Percentiles rank a stretch among this genome's conserved stretches.
phyloP scores from a whole-genome alignment of 2,888 invertebrate genomes.

The Rhodophaea formosa region DNA sequence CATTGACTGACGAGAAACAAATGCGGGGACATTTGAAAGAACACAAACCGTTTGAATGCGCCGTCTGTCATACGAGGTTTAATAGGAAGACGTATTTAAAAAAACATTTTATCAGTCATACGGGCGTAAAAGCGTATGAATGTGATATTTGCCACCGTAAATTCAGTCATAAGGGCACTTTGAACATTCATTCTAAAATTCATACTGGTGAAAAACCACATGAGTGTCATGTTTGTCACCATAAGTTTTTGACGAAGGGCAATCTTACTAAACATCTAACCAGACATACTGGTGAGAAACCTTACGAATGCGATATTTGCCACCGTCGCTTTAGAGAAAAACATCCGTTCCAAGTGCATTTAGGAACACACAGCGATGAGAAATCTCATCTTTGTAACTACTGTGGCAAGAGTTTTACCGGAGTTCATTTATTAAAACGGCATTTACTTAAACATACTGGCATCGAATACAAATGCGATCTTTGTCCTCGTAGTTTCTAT shows the following conservation, averaged over 20 bases:
- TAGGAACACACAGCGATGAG: conserved; percentile 14
- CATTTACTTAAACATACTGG: not conserved
- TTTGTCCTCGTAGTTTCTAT: conserved; percentile 10
- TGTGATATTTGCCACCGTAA: not conserved
- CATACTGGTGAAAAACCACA: not conserved
- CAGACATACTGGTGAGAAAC: not conserved
- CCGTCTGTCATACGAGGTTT: not conserved
- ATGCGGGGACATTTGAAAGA: not conserved
- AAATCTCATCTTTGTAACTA: conserved; percentile 12
- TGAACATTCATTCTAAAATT: not conserved
- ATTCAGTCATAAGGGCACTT: not conserved
- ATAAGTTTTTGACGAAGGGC: not conserved
- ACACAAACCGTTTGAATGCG: conserved; percentile 2
- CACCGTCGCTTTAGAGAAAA: not conserved
- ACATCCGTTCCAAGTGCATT: not conserved
- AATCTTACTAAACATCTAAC: not conserved
- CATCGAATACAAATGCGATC: conserved; percentile 12
- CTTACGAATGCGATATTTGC: not conserved
- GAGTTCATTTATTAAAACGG: not conserved
- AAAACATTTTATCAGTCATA: not conserved
- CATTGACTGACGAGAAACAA: not conserved
- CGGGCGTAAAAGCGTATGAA: not conserved
- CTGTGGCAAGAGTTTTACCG: not conserved
- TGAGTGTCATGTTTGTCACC: not conserved
- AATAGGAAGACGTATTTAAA: not conserved